phyloP scores from a whole-genome alignment of 1,140 invertebrate genomes.

The Phenacoccus solenopsis region DNA sequence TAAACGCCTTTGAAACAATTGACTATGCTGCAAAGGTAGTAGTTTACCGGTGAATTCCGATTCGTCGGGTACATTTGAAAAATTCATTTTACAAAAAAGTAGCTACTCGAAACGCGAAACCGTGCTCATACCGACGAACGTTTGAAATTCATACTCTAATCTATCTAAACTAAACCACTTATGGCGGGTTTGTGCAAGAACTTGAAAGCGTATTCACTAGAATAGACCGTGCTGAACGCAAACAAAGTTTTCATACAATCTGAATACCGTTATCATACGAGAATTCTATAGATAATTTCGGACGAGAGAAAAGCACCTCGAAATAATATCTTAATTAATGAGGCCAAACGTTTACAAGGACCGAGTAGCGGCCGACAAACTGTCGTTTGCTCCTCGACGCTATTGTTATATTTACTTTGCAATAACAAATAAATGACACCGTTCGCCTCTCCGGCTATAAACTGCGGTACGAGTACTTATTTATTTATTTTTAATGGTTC shows the following conservation, averaged over 20 bases:
- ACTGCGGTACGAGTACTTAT: background rate
- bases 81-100: background rate
- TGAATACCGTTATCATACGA: background rate
- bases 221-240: background rate
- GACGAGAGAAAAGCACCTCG: background rate
- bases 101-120: background rate
- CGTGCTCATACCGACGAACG: background rate
- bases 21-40: background rate
- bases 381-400: background rate
- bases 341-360: background rate
- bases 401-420: background rate
- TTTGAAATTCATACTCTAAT: background rate
- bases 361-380: background rate
- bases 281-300: background rate
- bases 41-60: background rate
- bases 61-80: background rate
- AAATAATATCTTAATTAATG: slow-evolving; percentile 4
- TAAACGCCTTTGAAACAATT: background rate
- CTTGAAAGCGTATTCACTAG: background rate
- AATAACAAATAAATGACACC: background rate
- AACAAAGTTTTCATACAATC: background rate
- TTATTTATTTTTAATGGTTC: background rate
- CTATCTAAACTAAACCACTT: background rate
- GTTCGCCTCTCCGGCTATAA: too few species aligned
- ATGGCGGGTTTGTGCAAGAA: background rate